phyloP scores from a whole-genome alignment of 2,797 vertebrate genomes.

The Chrosomus eos region DNA sequence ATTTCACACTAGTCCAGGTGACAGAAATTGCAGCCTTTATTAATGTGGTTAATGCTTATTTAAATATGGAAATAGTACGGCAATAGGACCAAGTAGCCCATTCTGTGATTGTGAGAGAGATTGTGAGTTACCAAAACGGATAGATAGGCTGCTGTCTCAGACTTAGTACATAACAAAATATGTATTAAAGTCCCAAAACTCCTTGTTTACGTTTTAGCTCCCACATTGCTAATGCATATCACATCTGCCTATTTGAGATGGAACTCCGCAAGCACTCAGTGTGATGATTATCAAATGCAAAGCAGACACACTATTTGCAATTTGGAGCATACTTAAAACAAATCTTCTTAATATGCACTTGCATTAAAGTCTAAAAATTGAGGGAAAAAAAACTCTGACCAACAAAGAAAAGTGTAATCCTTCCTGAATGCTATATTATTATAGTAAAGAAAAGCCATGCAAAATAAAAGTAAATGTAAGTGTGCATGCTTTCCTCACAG shows the following conservation, averaged over 20 bases:
- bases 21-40: neutral
- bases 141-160: too few relatives aligned
- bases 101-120: neutral
- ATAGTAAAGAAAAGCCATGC: neutral
- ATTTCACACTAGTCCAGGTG: neutral
- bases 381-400: neutral
- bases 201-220: neutral
- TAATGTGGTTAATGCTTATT: neutral
- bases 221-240: constrained; percentile 1
- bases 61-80: neutral
- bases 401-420: neutral
- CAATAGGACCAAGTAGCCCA: neutral
- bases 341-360: neutral
- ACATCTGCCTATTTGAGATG: constrained; percentile 8
- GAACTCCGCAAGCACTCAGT: constrained; percentile 7
- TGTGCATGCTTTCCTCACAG: constrained; percentile 50
- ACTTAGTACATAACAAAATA: constrained; percentile 1
- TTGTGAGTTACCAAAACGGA: too few relatives aligned
- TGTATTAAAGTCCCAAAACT: neutral
- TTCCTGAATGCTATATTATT: neutral
- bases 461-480: neutral
- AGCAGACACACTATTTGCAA: neutral
- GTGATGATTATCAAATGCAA: constrained; percentile 30
- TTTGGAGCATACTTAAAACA: neutral
- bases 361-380: neutral